Evolutionary conservation across 1,140 invertebrate species (phyloP).

Genomic region (Lineus longissimus): DNA sequence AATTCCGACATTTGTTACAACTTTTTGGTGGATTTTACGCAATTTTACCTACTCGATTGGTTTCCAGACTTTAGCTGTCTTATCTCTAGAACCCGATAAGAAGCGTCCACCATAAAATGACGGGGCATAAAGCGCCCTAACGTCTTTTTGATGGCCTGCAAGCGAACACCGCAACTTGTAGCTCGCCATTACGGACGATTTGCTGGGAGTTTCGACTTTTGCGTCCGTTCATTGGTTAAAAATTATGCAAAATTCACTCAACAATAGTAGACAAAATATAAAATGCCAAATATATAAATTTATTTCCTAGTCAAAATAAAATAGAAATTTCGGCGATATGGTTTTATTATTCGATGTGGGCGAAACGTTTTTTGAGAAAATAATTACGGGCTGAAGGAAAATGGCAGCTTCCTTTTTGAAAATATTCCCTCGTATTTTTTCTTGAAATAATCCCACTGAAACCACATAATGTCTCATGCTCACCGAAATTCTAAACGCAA

Average conservation of each 20-base stretch:
- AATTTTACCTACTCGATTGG: constrained; percentile 65
- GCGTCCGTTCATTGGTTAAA: too few species aligned
- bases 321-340: too few species aligned
- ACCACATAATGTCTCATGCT: neutral
- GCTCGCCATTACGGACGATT: too few species aligned
- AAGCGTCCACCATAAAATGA: constrained; percentile 64
- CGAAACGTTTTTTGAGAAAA: too few species aligned
- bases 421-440: neutral
- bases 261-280: too few species aligned
- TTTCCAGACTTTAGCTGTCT: constrained; percentile 78
- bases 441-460: neutral
- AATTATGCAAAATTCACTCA: too few species aligned
- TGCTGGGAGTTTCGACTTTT: constrained; percentile 33
- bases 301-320: too few species aligned
- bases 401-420: neutral
- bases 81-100: constrained; percentile 81
- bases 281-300: too few species aligned
- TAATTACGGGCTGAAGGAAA: too few species aligned
- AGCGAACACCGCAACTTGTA: constrained; percentile 76
- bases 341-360: too few species aligned
- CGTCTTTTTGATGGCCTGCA: constrained; percentile 77
- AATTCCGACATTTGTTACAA: neutral
- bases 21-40: neutral
- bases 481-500: neutral
- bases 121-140: constrained; percentile 68